phyloP scores from a whole-genome alignment of 2,888 invertebrate species.

The Caenorhabditis sp. region DNA sequence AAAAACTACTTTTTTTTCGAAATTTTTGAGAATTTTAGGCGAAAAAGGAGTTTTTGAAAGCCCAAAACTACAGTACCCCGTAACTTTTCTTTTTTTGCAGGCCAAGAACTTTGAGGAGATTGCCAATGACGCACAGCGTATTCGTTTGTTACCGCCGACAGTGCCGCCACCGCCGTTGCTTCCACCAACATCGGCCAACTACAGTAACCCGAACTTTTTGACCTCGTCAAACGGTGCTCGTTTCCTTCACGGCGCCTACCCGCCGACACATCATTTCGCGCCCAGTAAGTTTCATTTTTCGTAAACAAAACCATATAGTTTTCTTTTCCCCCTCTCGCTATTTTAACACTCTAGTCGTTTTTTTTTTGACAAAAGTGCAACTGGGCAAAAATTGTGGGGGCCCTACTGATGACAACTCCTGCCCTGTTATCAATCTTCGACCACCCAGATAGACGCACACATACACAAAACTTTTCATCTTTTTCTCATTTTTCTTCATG shows the following conservation, averaged over 20 bases:
- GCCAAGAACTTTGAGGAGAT: neutral
- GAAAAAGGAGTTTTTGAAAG: too few relatives aligned
- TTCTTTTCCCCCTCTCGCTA: neutral
- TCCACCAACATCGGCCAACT: too few relatives aligned
- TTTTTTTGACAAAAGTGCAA: neutral
- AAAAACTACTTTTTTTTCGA: too few relatives aligned
- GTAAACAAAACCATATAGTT: too few relatives aligned
- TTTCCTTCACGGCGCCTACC: neutral
- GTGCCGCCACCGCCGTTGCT: too few relatives aligned
- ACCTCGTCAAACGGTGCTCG: neutral
- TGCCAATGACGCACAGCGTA: neutral
- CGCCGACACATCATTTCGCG: neutral
- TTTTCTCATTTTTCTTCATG: neutral
- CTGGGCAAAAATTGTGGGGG: neutral
- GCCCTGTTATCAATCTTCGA: neutral
- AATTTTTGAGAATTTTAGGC: too few relatives aligned
- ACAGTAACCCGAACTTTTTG: too few relatives aligned
- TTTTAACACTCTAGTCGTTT: neutral
- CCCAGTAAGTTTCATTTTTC: neutral
- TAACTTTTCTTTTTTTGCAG: neutral
- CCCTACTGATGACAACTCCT: too few relatives aligned
- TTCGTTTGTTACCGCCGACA: neutral
- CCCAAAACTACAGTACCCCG: too few relatives aligned
- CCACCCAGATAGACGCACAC: neutral
- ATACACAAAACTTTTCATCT: neutral